Conservation (phyloP, 2,888 invertebrate species). For the Ornithoptera priamus region DNA sequence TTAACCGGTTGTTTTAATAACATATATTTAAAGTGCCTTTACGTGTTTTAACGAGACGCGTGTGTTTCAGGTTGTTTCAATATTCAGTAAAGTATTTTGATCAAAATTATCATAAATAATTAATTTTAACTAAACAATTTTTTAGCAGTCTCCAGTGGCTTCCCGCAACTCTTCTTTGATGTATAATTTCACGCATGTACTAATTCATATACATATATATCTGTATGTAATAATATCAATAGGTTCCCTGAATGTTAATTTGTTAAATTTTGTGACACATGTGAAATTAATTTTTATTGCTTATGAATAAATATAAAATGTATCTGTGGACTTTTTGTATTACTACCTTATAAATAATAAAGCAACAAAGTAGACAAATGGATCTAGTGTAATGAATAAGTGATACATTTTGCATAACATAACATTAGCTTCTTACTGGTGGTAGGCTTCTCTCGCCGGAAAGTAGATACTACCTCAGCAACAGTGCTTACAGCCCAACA, state of each 20-base stretch:
- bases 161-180: constrained; percentile 55
- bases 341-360: background rate
- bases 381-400: background rate
- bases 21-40: constrained; percentile 72
- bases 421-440: no score
- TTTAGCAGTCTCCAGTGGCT: constrained; percentile 56
- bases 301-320: constrained; percentile 77
- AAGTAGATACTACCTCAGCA: no score
- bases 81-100: constrained; percentile 32
- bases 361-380: background rate
- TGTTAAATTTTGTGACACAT: constrained; percentile 69
- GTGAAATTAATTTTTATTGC: constrained; percentile 77
- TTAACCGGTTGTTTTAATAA: constrained; percentile 1
- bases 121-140: constrained; percentile 32
- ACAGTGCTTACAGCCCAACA: no score
- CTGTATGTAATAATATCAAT: constrained; percentile 43
- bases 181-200: constrained; percentile 46
- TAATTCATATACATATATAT: constrained; percentile 8
- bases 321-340: constrained; percentile 42
- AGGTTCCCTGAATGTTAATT: constrained; percentile 57
- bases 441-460: no score
- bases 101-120: constrained; percentile 35
- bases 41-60: constrained; percentile 54
- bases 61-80: constrained; percentile 27
- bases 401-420: background rate